These are phyloP conservation scores for Protosalanx chinensis DNA, from an alignment of 2,797 vertebrate genomes.

Conservation along the genomic window DNA sequence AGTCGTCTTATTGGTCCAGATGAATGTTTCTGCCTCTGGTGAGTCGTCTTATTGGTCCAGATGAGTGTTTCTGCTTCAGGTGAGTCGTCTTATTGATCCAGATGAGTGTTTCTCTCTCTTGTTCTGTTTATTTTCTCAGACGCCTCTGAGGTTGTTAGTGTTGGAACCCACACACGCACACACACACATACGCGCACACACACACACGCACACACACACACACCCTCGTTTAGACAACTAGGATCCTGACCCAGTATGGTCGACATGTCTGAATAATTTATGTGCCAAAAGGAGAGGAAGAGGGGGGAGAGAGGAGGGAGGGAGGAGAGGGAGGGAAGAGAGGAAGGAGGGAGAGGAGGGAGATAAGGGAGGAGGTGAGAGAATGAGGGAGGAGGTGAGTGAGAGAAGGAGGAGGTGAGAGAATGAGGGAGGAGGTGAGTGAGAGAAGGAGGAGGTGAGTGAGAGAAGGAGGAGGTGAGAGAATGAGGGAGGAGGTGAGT, in stretches of 20 bases:
- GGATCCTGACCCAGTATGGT: conserved; percentile 43
- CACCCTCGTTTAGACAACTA: conserved; percentile 39
- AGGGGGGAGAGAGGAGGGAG: conserved; percentile 38
- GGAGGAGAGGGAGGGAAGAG: conserved; percentile 14
- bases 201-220: conserved; percentile 19
- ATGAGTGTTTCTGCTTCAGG: too few relatives aligned
- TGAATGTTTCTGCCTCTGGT: too few relatives aligned
- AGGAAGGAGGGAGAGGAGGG: not conserved
- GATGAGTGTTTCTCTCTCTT: conserved; percentile 34
- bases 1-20: too few relatives aligned
- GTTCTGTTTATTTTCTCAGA: conserved; percentile 15
- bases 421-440: conserved; percentile 27
- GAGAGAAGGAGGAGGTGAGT: conserved; percentile 27
- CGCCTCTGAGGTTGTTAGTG: conserved; percentile 39
- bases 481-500: too few relatives aligned
- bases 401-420: conserved; percentile 15
- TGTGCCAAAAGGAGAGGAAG: conserved; percentile 25
- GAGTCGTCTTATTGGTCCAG: too few relatives aligned
- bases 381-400: conserved; percentile 41
- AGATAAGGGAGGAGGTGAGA: not conserved
- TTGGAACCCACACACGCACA: conserved; percentile 18
- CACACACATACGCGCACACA: conserved; percentile 5
- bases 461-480: not conserved
- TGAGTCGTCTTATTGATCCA: conserved; percentile 35
- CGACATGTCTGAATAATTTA: conserved; percentile 65